A percentile compares a stretch with the other conserved stretches of the same genome.
phyloP scores from a whole-genome alignment of 2,113 vertebrate genomes.

The Hippocampus zosterae region DNA sequence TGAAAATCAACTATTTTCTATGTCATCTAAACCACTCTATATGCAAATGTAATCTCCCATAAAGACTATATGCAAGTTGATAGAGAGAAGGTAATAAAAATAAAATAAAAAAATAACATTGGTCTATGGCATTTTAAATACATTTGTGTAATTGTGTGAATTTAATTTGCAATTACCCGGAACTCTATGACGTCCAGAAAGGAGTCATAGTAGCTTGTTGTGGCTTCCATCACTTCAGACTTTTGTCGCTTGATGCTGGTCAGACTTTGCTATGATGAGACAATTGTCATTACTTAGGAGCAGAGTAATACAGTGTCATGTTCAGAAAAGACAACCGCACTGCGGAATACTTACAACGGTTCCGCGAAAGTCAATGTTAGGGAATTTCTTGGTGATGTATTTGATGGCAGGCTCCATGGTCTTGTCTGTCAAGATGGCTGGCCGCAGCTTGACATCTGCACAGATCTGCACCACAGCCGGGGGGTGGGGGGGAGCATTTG shows the following conservation, averaged over 20 bases:
- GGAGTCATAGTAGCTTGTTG: conserved; percentile 80
- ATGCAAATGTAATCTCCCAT: conserved; percentile 45
- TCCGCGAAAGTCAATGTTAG: conserved; percentile 82
- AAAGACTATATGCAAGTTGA: background rate
- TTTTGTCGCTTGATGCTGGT: conserved; percentile 83
- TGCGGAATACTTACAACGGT: conserved; percentile 72
- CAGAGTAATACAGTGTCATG: background rate
- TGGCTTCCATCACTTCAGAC: conserved; percentile 71
- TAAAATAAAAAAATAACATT: too few species aligned
- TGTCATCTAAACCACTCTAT: conserved; percentile 43
- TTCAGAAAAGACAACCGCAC: background rate
- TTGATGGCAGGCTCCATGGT: conserved; percentile 83
- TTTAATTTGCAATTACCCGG: conserved; percentile 73
- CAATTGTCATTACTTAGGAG: background rate
- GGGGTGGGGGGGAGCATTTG: too few species aligned
- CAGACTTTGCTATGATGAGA: conserved; percentile 78
- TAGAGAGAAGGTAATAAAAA: background rate
- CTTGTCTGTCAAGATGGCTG: conserved; percentile 78
- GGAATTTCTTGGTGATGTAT: conserved; percentile 91
- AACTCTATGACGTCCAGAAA: conserved; percentile 94
- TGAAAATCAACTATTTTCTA: conserved; percentile 13
- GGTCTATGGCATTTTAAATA: background rate
- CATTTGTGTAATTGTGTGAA: background rate
- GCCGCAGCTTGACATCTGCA: conserved; percentile 77
- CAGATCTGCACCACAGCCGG: conserved; percentile 77